phyloP scores from a whole-genome alignment of 2,113 vertebrate species.

The Gorsachius goisagi region DNA sequence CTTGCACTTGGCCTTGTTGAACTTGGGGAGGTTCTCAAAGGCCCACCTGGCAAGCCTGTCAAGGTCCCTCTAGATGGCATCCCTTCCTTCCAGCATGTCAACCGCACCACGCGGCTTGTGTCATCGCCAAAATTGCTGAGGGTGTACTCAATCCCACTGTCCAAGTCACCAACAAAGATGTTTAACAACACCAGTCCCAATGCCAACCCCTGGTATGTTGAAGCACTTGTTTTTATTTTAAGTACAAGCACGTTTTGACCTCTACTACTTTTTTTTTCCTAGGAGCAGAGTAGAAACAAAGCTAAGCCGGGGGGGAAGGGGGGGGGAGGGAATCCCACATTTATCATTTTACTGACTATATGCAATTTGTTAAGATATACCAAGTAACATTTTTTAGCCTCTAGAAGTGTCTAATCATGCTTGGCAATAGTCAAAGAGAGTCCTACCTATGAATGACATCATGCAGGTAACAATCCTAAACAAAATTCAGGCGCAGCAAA shows the following conservation, averaged over 20 bases:
- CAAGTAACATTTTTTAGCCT: not conserved
- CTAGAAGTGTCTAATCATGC: not conserved
- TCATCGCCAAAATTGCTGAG: too few species aligned
- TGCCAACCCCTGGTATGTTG: not conserved
- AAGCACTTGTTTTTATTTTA: not conserved
- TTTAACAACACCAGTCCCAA: too few species aligned
- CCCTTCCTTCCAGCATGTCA: too few species aligned
- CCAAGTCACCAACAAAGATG: too few species aligned
- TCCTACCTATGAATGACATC: not conserved
- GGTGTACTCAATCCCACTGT: too few species aligned
- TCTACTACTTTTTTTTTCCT: not conserved
- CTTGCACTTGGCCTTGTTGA: too few species aligned
- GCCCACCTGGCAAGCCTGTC: too few species aligned
- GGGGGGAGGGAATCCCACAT: not conserved
- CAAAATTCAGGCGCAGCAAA: not conserved
- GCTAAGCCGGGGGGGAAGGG: not conserved
- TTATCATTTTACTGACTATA: not conserved
- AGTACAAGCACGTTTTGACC: not conserved
- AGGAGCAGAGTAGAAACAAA: not conserved
- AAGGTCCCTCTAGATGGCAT: too few species aligned
- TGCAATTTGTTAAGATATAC: not conserved
- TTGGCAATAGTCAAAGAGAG: not conserved
- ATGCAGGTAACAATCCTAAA: not conserved
- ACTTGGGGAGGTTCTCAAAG: too few species aligned
- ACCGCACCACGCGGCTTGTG: too few species aligned